Evolutionary conservation across 2,113 vertebrate species (phyloP).

Genomic region (Corythaeola cristata): DNA sequence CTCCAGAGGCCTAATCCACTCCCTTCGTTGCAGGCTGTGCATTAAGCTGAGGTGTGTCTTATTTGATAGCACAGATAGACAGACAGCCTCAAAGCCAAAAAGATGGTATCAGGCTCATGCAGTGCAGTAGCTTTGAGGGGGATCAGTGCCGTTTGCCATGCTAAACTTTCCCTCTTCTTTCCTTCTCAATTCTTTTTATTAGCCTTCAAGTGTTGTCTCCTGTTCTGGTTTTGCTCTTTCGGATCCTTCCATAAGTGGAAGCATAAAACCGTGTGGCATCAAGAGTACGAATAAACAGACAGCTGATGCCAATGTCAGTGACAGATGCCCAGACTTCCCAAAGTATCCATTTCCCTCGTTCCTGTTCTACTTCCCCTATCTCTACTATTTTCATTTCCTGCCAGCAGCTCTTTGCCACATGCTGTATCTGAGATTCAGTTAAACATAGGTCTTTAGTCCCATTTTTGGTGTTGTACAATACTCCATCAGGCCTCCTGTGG

Average conservation of each 20-base stretch:
- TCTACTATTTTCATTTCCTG: not conserved
- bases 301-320: not conserved
- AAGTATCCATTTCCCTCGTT: not conserved
- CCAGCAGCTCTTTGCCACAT: not conserved
- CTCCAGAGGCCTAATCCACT: constrained; percentile 24
- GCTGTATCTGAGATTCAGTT: not conserved
- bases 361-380: not conserved
- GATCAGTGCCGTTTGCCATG: not conserved
- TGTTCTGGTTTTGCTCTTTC: not conserved
- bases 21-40: not conserved
- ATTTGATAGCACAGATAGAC: not conserved
- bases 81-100: not conserved
- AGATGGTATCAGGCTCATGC: not conserved
- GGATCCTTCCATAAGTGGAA: not conserved
- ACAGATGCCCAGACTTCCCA: not conserved
- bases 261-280: not conserved
- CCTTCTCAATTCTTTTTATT: not conserved
- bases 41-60: constrained; percentile 21
- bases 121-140: not conserved
- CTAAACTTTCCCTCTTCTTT: not conserved
- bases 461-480: not conserved
- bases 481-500: not conserved
- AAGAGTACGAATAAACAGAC: not conserved
- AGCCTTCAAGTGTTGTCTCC: not conserved
- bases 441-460: not conserved